phyloP scores from a whole-genome alignment of 1,140 invertebrate species.

The Cecropterus lyciades region DNA sequence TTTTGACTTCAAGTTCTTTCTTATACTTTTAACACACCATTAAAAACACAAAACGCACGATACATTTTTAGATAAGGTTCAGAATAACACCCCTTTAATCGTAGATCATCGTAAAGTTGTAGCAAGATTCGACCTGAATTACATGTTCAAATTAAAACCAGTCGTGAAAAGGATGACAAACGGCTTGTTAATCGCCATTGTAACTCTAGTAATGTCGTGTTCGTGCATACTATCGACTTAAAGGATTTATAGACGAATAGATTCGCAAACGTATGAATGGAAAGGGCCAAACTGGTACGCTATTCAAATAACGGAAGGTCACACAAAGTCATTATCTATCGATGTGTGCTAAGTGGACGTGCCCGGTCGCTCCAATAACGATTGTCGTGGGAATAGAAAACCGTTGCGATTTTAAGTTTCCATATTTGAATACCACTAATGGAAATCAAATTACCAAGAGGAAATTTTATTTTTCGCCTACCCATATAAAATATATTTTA shows the following conservation, averaged over 20 bases:
- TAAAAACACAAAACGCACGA: too few species aligned
- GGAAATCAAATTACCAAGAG: not conserved
- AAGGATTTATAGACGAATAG: slow-evolving; percentile 47
- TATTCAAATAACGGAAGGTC: slow-evolving; percentile 34
- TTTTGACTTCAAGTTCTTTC: too few species aligned
- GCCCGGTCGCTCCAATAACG: slow-evolving; percentile 13
- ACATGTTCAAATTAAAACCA: slow-evolving; percentile 55
- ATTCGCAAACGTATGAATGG: slow-evolving; percentile 43
- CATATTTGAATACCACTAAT: slow-evolving; percentile 16
- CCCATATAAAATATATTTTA: not conserved
- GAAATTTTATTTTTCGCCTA: not conserved
- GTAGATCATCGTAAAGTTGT: slow-evolving; percentile 46
- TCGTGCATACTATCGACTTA: slow-evolving; percentile 53
- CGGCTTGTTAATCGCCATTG: slow-evolving; percentile 68
- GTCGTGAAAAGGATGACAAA: slow-evolving; percentile 46
- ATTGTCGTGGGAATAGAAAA: slow-evolving; percentile 25
- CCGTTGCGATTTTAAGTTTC: slow-evolving; percentile 13
- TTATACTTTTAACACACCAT: too few species aligned
- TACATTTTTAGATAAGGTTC: too few species aligned
- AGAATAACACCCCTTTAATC: slow-evolving; percentile 13
- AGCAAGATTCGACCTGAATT: slow-evolving; percentile 41
- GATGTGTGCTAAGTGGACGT: slow-evolving; percentile 33
- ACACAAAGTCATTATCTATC: slow-evolving; percentile 37
- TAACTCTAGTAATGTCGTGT: slow-evolving; percentile 52
- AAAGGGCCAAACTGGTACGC: slow-evolving; percentile 44